Percentiles rank a stretch among this genome's conserved stretches.
Conservation (phyloP, 2,888 invertebrate species). For the Cephus runcator region DNA sequence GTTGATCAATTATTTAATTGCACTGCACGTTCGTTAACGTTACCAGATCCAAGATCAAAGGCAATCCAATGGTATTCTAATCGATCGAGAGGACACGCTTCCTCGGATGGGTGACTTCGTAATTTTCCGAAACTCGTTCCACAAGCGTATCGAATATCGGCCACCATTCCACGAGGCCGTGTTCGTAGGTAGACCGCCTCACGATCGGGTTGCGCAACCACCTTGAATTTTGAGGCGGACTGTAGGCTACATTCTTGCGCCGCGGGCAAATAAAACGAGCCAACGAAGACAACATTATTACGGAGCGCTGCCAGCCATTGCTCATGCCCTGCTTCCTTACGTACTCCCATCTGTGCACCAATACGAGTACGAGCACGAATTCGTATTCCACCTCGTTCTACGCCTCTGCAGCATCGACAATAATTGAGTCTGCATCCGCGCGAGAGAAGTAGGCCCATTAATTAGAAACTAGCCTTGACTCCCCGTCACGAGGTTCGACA, state of each 20-base stretch:
- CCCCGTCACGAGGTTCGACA: slow-evolving; percentile 18
- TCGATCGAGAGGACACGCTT: background rate
- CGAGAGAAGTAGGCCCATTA: slow-evolving; percentile 46
- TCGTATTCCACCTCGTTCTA: slow-evolving; percentile 42
- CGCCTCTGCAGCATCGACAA: slow-evolving; percentile 47
- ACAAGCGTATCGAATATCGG: background rate
- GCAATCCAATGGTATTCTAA: background rate
- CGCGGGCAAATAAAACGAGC: slow-evolving; percentile 62
- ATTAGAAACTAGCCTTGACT: slow-evolving; percentile 47
- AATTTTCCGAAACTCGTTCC: background rate
- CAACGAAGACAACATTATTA: slow-evolving; percentile 65
- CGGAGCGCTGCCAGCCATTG: slow-evolving; percentile 62
- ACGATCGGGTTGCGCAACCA: slow-evolving; percentile 57
- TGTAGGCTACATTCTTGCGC: slow-evolving; percentile 65
- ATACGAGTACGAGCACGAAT: slow-evolving; percentile 29
- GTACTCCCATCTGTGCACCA: slow-evolving; percentile 40
- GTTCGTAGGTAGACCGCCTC: slow-evolving; percentile 12
- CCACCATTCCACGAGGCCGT: background rate
- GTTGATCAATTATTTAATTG: background rate
- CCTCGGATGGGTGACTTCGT: background rate
- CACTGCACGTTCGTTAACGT: background rate
- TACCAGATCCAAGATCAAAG: background rate
- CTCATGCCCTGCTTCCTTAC: slow-evolving; percentile 63
- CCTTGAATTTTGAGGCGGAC: slow-evolving; percentile 62
- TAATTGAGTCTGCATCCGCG: slow-evolving; percentile 49